These are phyloP conservation scores for Dreissena rostriformis DNA, from an alignment of 1,140 invertebrate species.

Conservation along the genomic window DNA sequence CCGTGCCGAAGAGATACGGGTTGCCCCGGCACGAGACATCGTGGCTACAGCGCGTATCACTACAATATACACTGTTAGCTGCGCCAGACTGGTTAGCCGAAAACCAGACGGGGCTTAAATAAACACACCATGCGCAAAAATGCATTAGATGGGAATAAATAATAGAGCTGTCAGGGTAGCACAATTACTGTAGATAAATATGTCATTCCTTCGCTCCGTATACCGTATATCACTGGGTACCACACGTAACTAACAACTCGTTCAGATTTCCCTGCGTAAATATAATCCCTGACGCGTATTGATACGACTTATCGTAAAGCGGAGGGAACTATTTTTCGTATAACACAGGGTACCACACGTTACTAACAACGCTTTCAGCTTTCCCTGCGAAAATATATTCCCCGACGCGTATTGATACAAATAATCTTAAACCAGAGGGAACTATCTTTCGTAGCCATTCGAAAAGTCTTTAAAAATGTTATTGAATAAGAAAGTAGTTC, in stretches of 20 bases:
- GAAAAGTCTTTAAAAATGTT: too few species aligned
- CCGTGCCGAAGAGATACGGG: slow-evolving; percentile 16
- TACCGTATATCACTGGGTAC: slow-evolving; percentile 22
- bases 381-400: too few species aligned
- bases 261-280: background rate
- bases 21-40: slow-evolving; percentile 19
- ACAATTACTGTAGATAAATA: slow-evolving; percentile 57
- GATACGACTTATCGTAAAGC: background rate
- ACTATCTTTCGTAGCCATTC: too few species aligned
- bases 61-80: slow-evolving; percentile 32
- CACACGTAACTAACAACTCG: slow-evolving; percentile 21
- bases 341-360: too few species aligned
- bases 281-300: background rate
- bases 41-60: slow-evolving; percentile 6
- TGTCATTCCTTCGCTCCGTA: slow-evolving; percentile 30
- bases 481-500: too few species aligned
- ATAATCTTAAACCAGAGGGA: too few species aligned
- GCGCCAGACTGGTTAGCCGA: slow-evolving; percentile 2
- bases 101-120: slow-evolving; percentile 44
- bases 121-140: slow-evolving; percentile 55
- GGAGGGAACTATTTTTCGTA: background rate
- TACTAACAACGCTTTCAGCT: too few species aligned
- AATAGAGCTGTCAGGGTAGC: slow-evolving; percentile 41
- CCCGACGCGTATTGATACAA: too few species aligned
- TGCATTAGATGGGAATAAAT: slow-evolving; percentile 56